Evolutionary conservation across 2,797 vertebrate genomes (phyloP).

Genomic region (Sarcoramphus papa): DNA sequence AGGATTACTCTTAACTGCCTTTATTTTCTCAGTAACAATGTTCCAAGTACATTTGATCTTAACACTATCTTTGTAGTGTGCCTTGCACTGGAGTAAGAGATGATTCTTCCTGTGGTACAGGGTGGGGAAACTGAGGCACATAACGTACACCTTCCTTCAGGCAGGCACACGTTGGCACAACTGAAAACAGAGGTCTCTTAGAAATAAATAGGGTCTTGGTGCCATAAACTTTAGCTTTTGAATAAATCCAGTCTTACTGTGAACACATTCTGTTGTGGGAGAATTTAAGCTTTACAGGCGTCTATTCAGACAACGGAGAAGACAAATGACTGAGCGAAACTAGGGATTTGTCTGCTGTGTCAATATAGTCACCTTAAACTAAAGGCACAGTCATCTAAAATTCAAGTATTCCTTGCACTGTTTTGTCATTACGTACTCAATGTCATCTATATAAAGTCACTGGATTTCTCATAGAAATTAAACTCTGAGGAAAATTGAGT

Average conservation of each 20-base stretch:
- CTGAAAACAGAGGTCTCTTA: background rate
- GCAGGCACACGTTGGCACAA: background rate
- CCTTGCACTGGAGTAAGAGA: background rate
- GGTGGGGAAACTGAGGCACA: background rate
- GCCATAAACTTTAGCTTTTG: background rate
- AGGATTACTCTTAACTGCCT: background rate
- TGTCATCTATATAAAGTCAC: background rate
- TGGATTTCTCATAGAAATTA: constrained; percentile 5
- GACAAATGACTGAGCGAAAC: background rate
- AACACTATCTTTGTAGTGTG: background rate
- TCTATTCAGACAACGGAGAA: background rate
- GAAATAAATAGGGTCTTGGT: background rate
- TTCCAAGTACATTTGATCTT: background rate
- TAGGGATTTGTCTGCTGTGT: background rate
- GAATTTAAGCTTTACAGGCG: background rate
- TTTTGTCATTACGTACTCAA: background rate
- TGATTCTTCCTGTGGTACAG: background rate
- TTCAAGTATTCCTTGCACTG: background rate
- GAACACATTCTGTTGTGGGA: background rate
- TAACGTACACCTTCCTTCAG: background rate
- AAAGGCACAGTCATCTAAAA: background rate
- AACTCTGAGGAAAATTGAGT: background rate
- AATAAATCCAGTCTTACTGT: background rate
- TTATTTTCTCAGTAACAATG: background rate
- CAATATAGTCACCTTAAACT: background rate